phyloP scores from a whole-genome alignment of 2,797 vertebrate genomes.

The Gadopsis bispinosus region DNA sequence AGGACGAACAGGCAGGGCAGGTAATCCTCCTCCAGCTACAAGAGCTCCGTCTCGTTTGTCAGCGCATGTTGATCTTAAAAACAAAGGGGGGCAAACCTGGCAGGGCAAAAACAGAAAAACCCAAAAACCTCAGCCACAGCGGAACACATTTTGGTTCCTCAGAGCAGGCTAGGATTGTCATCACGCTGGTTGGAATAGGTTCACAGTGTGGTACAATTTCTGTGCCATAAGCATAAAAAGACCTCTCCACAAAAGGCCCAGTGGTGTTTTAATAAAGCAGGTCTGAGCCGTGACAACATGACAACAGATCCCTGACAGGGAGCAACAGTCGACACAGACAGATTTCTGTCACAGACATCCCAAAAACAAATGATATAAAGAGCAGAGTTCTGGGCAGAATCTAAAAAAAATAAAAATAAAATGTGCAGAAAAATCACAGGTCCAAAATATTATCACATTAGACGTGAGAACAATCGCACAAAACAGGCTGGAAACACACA shows the following conservation, averaged over 20 bases:
- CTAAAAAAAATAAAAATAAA: too few relatives aligned
- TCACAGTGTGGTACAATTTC: not conserved
- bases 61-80: slow-evolving; percentile 53
- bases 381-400: too few relatives aligned
- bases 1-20: slow-evolving; percentile 20
- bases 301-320: too few relatives aligned
- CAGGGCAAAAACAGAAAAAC: not conserved
- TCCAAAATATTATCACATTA: too few relatives aligned
- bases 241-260: not conserved
- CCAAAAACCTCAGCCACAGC: not conserved
- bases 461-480: too few relatives aligned
- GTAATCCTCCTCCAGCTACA: slow-evolving; percentile 52
- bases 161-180: not conserved
- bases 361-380: too few relatives aligned
- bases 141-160: not conserved
- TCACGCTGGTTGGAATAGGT: not conserved
- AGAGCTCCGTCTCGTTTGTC: slow-evolving; percentile 19
- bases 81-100: slow-evolving; percentile 32
- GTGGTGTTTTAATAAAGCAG: not conserved
- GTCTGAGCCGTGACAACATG: too few relatives aligned
- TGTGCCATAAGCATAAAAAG: not conserved
- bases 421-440: too few relatives aligned
- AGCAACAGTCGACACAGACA: too few relatives aligned
- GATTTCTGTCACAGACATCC: too few relatives aligned
- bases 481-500: too few relatives aligned